Percentiles rank a stretch among this genome's conserved stretches.
Evolutionary conservation across 1,140 invertebrate genomes (phyloP).

Genomic region (Archivesica marissinica): DNA sequence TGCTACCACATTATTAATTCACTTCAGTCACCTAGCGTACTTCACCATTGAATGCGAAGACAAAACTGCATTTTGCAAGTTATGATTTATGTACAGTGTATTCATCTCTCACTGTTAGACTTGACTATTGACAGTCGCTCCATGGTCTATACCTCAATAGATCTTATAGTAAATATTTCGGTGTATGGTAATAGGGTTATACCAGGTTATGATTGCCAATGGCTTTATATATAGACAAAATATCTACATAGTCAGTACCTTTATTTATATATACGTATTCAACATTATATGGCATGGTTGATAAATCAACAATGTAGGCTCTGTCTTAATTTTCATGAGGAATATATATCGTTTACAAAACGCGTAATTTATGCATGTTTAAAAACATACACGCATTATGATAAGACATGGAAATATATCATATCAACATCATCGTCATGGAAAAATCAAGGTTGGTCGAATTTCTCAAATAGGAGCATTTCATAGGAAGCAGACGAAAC

Average conservation of each 20-base stretch:
- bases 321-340: constrained; percentile 40
- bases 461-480: background rate
- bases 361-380: constrained; percentile 28
- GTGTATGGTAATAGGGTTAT: constrained; percentile 24
- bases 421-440: constrained; percentile 22
- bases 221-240: constrained; percentile 42
- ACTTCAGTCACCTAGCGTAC: too few species aligned
- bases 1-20: too few species aligned
- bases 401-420: constrained; percentile 42
- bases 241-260: constrained; percentile 50
- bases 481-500: background rate
- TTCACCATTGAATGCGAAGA: background rate
- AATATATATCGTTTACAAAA: constrained; percentile 21
- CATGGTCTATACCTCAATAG: constrained; percentile 12
- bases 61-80: constrained; percentile 4
- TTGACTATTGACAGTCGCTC: background rate
- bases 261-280: constrained; percentile 29
- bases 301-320: constrained; percentile 39
- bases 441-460: constrained; percentile 31
- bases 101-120: constrained; percentile 16
- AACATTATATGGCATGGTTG: constrained; percentile 24
- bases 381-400: constrained; percentile 25
- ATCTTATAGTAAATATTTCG: constrained; percentile 13
- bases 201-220: constrained; percentile 24
- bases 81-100: background rate